Evolutionary conservation across 2,797 vertebrate genomes (phyloP).

Genomic region (Spea hammondii): DNA sequence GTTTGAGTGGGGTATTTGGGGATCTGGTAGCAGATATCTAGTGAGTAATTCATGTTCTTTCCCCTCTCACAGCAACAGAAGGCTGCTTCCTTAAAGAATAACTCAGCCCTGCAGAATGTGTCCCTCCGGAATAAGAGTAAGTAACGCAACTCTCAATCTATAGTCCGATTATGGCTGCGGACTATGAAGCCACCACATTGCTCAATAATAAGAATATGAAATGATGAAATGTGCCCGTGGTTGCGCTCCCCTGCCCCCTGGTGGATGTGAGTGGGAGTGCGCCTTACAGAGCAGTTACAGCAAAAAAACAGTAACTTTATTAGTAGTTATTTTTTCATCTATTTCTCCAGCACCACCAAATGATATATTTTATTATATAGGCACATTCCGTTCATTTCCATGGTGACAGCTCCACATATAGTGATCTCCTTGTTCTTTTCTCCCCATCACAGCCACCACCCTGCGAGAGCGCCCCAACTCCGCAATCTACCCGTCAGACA

Average conservation of each 20-base stretch:
- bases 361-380: too few relatives aligned
- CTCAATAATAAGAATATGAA: too few relatives aligned
- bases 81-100: constrained; percentile 78
- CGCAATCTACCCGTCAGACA: constrained; percentile 86
- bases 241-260: too few relatives aligned
- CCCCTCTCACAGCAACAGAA: constrained; percentile 80
- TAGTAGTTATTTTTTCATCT: background rate
- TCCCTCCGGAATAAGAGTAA: constrained; percentile 82
- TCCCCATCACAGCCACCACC: constrained; percentile 64
- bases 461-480: constrained; percentile 83
- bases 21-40: background rate
- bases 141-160: constrained; percentile 47
- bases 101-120: constrained; percentile 77
- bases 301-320: background rate
- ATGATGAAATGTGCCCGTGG: too few relatives aligned
- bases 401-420: too few relatives aligned
- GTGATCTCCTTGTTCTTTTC: too few relatives aligned
- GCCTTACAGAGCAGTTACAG: background rate
- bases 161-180: too few relatives aligned
- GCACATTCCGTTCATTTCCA: too few relatives aligned
- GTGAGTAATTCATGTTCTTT: background rate
- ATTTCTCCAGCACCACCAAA: background rate
- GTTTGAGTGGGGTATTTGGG: too few relatives aligned
- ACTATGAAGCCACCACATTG: background rate
- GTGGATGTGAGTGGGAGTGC: background rate